Percentiles rank a stretch among this genome's conserved stretches.
Evolutionary conservation across 2,113 vertebrate species (phyloP).

Genomic region (Lanius ludovicianus): DNA sequence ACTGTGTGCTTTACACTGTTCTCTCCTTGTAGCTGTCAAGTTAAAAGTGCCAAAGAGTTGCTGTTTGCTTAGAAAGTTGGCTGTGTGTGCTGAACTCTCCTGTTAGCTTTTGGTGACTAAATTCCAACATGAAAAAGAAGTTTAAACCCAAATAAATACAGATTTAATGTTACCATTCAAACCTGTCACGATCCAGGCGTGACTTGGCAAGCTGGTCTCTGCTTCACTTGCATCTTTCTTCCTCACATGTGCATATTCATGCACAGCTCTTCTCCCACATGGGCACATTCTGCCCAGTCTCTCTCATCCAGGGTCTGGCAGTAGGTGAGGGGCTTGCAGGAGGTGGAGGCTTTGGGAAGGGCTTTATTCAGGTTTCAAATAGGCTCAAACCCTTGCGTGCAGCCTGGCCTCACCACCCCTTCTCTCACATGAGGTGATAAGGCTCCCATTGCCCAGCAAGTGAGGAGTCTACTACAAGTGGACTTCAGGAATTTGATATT

Average conservation of each 20-base stretch:
- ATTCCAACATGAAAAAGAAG: not conserved
- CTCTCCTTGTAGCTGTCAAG: not conserved
- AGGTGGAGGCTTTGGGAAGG: not conserved
- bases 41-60: not conserved
- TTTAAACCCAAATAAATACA: not conserved
- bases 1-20: not conserved
- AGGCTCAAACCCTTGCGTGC: not conserved
- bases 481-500: not conserved
- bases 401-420: not conserved
- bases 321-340: not conserved
- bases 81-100: not conserved
- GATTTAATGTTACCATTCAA: not conserved
- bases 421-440: not conserved
- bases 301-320: not conserved
- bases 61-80: not conserved
- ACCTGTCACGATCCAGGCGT: fast-evolving
- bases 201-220: not conserved
- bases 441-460: fast-evolving
- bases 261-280: not conserved
- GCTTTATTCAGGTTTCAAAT: fast-evolving
- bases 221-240: not conserved
- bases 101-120: not conserved
- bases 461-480: not conserved
- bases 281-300: not conserved
- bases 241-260: too few species aligned